phyloP scores from a whole-genome alignment of 2,113 vertebrate species.

The Atractosteus spatula region DNA sequence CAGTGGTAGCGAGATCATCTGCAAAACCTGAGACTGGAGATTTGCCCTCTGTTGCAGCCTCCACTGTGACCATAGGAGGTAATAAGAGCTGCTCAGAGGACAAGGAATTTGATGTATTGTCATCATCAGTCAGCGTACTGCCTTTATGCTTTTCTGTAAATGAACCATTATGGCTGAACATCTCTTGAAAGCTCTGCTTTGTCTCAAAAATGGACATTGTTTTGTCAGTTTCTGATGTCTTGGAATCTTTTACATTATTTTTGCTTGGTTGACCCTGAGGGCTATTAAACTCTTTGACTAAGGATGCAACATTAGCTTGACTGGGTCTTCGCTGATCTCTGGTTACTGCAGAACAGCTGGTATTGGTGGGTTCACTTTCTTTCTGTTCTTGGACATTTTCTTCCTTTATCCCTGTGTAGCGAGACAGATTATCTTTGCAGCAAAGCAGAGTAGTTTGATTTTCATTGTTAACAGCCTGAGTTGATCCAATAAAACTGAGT shows the following conservation, averaged over 20 bases:
- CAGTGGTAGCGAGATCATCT: conserved; percentile 89
- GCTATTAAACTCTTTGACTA: conserved; percentile 45
- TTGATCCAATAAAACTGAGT: conserved; percentile 39
- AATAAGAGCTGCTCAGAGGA: conserved; percentile 62
- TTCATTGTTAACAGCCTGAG: conserved; percentile 37
- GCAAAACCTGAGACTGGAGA: conserved; percentile 85
- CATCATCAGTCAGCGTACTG: conserved; percentile 40
- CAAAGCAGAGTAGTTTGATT: conserved; percentile 29
- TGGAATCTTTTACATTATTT: conserved; percentile 36
- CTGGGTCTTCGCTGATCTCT: conserved; percentile 52
- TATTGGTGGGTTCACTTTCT: conserved; percentile 29
- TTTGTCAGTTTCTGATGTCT: conserved; percentile 39
- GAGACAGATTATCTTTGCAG: conserved; percentile 39
- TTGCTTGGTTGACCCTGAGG: conserved; percentile 39
- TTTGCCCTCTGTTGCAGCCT: conserved; percentile 65
- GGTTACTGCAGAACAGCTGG: conserved; percentile 13
- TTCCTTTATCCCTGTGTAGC: conserved; percentile 32
- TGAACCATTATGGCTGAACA: conserved; percentile 28
- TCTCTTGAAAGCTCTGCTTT: conserved; percentile 41
- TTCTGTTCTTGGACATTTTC: conserved; percentile 44
- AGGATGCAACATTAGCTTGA: conserved; percentile 37
- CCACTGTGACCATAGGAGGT: conserved; percentile 55
- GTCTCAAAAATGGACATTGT: conserved; percentile 18
- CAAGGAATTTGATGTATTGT: conserved; percentile 60
- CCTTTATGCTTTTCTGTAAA: conserved; percentile 37